Evolutionary conservation across 2,888 invertebrate species (phyloP), one percentile per base, ranked within the genome.

Genomic region (Kuschelorhynchus macadamiae): DNA sequence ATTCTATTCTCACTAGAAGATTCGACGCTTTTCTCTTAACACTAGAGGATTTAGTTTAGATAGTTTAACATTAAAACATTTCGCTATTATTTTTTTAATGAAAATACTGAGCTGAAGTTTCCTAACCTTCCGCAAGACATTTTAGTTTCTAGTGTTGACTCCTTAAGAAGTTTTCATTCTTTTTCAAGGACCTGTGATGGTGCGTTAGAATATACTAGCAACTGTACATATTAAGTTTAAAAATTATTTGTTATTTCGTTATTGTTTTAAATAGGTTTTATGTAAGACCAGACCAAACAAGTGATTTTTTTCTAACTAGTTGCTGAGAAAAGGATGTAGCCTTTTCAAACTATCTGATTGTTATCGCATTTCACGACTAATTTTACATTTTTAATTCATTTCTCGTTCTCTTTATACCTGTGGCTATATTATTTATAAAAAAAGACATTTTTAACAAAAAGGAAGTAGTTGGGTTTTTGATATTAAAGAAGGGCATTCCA

Each of bases 151-250:
- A 68, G 59, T 68, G 57, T 62, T 62, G 62, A 62, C 52, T 55
- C 61, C 62, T 60, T 66, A 49, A 64, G 49, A 50, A 65, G 32
- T 50, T 56, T 60, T 65, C 46, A 53, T 56, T 49, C 46, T 62
- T 61, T 59, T 60, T 65, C 25, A 76, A 74, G 77, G 75, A 80
- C 81, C 80, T 81, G 81, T 81, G 80, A 80, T 81, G 77, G 75
- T 78, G 78, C 77, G 76, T 75, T 72, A 76, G 76, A 77, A 66
- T 72, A 70, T 21, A 69, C 62, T 68, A 71, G 64, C 68, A 74
- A 73, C 57, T 75, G 72, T 72, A 74, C 66, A 74, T 73, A 72
- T 69, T 72, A 68, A 64, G 67, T 73, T 65, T 64, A 56, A 69
- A 70, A 65, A 60, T 71, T 70, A 72, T 75, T 75, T 73, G 70